Conservation (phyloP, 2,113 vertebrate species). For the Puma concolor region DNA sequence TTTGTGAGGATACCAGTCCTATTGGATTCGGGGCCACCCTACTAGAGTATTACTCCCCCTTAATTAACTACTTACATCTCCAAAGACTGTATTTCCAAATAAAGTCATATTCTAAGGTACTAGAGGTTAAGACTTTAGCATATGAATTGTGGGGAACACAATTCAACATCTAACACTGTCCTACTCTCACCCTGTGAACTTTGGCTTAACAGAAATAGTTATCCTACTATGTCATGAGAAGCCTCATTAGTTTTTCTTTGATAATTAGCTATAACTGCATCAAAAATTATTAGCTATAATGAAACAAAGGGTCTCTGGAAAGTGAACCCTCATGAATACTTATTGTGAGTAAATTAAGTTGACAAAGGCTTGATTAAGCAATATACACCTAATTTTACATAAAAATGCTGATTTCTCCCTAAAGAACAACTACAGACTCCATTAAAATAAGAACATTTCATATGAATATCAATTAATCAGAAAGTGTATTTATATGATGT, state of each 20-base stretch:
- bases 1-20: not conserved
- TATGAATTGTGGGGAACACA: not conserved
- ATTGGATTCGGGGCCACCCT: not conserved
- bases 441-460: slow-evolving; percentile 77
- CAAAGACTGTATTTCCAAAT: not conserved
- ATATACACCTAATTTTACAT: slow-evolving; percentile 84
- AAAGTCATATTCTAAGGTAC: not conserved
- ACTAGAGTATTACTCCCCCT: not conserved
- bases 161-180: not conserved
- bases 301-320: slow-evolving; percentile 80
- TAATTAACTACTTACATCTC: not conserved
- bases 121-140: not conserved
- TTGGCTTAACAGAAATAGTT: slow-evolving; percentile 51
- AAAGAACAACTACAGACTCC: slow-evolving; percentile 81
- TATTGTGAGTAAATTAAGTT: slow-evolving; percentile 82
- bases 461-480: slow-evolving; percentile 78
- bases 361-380: slow-evolving; percentile 84
- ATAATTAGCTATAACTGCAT: slow-evolving; percentile 80
- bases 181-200: not conserved
- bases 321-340: slow-evolving; percentile 78
- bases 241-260: slow-evolving; percentile 80
- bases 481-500: not conserved
- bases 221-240: slow-evolving; percentile 52
- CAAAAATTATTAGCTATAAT: slow-evolving; percentile 82
- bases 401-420: slow-evolving; percentile 82